Percentiles rank a stretch among this genome's conserved stretches.
These are phyloP conservation scores for Nymphalis polychloros DNA, from an alignment of 2,888 invertebrate species.

Conservation along the genomic window DNA sequence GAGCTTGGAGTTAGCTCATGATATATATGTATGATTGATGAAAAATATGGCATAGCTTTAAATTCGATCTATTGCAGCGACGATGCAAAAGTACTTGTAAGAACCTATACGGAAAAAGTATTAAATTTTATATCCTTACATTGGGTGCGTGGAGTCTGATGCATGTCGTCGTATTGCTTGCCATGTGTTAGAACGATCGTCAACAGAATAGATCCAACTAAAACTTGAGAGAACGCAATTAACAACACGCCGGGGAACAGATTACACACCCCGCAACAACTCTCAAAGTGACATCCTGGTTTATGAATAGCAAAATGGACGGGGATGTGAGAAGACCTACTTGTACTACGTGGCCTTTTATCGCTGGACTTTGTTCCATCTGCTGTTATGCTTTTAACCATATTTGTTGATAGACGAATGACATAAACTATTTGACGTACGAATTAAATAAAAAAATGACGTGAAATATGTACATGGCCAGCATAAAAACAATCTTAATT, in stretches of 20 bases:
- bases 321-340: conserved; percentile 73
- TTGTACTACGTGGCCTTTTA: conserved; percentile 51
- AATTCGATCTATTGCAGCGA: no score
- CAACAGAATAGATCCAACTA: conserved; percentile 63
- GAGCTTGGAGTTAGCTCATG: no score
- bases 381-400: conserved; percentile 38
- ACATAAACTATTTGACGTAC: neutral
- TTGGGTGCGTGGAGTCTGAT: conserved; percentile 56
- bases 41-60: no score
- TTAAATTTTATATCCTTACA: conserved; percentile 47
- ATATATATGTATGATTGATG: no score
- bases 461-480: neutral
- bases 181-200: conserved; percentile 67
- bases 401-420: conserved; percentile 16
- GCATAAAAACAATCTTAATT: no score
- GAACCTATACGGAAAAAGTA: no score
- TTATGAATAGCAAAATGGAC: conserved; percentile 68
- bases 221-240: conserved; percentile 68
- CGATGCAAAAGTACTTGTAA: no score
- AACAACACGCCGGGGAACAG: conserved; percentile 72
- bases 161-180: conserved; percentile 67
- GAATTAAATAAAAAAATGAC: neutral
- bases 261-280: conserved; percentile 75
- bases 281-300: conserved; percentile 69
- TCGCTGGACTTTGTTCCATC: conserved; percentile 41